Evolutionary conservation across 1,140 invertebrate genomes (phyloP), one percentile per base, ranked within the genome.

Genomic region (Solenopsis fugax): DNA sequence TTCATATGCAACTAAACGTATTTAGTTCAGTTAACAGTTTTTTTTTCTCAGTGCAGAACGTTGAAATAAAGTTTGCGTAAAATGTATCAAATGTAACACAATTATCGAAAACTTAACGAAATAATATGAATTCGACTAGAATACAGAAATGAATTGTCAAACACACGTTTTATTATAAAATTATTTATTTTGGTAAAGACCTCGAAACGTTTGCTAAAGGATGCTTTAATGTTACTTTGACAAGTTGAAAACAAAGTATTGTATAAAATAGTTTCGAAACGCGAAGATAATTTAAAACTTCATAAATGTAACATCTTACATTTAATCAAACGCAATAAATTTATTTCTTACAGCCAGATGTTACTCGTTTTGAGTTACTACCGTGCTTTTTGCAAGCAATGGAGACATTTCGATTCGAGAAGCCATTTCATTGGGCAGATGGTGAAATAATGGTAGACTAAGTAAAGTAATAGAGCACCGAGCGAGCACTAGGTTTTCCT

Each of bases 401-500:
- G 10, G n/a, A 84, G 41, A 77, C 52, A 64, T 72, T 58, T 50
- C n/a, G 41, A 0, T 67, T 13, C 24, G 3, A 24, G n/a, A 12
- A 71, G 9, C 18, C 56, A 62, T 54, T n/a, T 64, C 7, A 81
- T 73, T 64, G 12, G 13, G 45, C 78, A 64, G 12, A 72, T 24
- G 41, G 37, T 34, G 9, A 48, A 82, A 48, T 78, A 56, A 48
- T 56, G 24, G 9, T 34, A 50, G 62, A 16, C 24, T 13, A 3
- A n/a, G 18, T 37, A n/a, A 37, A 65, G 62, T 67, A 67, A 67
- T 67, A 67, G 64, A 69, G 41, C 41, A 18, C 65, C n/a, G 4
- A n/a, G 62, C 34, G 21, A 87, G 65, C 56, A 48, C 54, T 87
- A 78, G 64, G 52, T 90, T 86, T 89, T 85, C 84, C 21, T 58